A percentile compares a stretch with the other conserved stretches of the same genome.
Conservation (phyloP, 2,113 vertebrate genomes). For the Tenrec ecaudatus region DNA sequence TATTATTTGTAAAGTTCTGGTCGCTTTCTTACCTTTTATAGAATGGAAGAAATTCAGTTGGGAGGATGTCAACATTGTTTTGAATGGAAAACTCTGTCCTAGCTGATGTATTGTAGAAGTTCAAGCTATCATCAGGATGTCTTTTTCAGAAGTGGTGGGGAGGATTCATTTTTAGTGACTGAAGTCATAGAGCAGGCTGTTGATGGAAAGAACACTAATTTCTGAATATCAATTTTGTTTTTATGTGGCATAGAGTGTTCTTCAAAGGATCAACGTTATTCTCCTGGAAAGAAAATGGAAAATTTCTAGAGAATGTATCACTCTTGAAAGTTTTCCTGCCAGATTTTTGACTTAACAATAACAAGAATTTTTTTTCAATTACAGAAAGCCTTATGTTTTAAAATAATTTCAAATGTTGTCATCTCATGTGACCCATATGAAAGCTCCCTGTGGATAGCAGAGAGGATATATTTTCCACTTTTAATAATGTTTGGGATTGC, state of each 20-base stretch:
- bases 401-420: neutral
- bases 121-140: neutral
- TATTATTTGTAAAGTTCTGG: constrained; percentile 6
- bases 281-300: no score
- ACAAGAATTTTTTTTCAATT: neutral
- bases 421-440: neutral
- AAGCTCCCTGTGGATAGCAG: neutral
- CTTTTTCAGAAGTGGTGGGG: constrained; percentile 14
- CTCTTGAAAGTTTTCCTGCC: neutral
- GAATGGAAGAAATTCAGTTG: constrained; percentile 49
- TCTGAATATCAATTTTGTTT: no score
- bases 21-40: constrained; percentile 45
- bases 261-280: no score
- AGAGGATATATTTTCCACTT: neutral
- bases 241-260: no score
- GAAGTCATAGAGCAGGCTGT: no score
- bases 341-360: constrained; percentile 48
- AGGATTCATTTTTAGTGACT: neutral
- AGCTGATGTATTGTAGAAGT: constrained; percentile 39
- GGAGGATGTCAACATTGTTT: constrained; percentile 32
- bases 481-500: neutral
- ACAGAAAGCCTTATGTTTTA: neutral
- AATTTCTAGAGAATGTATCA: no score
- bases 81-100: constrained; percentile 16
- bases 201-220: no score